These are phyloP conservation scores for Elephas maximus DNA, from an alignment of 2,113 vertebrate genomes.

Conservation along the genomic window DNA sequence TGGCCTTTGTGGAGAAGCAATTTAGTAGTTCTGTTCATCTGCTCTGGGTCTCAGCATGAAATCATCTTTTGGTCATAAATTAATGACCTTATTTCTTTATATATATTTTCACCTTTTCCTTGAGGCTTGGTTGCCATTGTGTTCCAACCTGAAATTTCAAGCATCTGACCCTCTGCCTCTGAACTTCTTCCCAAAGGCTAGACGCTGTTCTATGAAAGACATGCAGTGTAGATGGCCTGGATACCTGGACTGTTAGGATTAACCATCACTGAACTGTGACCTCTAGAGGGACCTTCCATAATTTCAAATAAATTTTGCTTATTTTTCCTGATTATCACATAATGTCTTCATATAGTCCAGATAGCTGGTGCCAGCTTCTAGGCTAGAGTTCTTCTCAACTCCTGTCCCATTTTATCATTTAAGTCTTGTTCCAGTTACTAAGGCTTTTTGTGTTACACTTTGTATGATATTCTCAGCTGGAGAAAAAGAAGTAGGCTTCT, in stretches of 20 bases:
- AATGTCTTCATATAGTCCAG: background rate
- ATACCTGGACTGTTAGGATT: background rate
- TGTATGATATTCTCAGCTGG: background rate
- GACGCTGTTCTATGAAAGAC: background rate
- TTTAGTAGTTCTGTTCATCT: background rate
- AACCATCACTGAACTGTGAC: background rate
- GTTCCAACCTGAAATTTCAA: conserved; percentile 21
- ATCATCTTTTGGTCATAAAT: conserved; percentile 7
- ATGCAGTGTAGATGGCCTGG: background rate
- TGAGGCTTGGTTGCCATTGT: background rate
- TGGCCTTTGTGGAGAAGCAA: background rate
- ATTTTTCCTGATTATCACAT: background rate
- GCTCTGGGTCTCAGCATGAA: background rate
- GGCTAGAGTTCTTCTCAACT: background rate
- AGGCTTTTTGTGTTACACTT: background rate
- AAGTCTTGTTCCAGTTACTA: background rate
- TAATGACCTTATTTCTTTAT: background rate
- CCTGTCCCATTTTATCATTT: background rate
- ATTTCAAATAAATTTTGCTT: background rate
- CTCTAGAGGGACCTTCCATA: background rate
- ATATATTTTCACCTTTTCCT: background rate
- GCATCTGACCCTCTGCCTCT: background rate
- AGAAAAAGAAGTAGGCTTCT: background rate
- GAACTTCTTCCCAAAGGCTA: background rate
- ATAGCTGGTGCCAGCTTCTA: background rate